These are phyloP conservation scores for Coluber constrictor DNA, from an alignment of 2,797 vertebrate genomes.

Conservation along the genomic window DNA sequence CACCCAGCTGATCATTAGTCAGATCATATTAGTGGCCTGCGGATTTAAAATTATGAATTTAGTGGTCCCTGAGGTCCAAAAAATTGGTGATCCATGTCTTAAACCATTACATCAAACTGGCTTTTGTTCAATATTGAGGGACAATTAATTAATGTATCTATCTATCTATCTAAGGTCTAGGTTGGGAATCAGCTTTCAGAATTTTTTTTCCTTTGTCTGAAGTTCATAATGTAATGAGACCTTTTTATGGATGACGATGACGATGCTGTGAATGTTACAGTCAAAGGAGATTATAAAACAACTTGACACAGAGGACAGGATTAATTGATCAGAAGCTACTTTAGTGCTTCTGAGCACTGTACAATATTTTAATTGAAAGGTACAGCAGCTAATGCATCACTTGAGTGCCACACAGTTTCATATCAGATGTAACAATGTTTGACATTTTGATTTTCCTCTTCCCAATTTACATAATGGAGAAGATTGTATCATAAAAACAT, in stretches of 20 bases:
- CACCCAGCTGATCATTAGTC: too few species aligned
- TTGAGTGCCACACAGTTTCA: not conserved
- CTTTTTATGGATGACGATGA: not conserved
- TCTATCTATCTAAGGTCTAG: not conserved
- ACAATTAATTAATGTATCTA: not conserved
- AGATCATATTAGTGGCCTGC: too few species aligned
- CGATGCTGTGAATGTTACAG: not conserved
- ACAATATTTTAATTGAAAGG: constrained; percentile 15
- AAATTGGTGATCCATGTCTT: not conserved
- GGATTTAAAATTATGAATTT: too few species aligned
- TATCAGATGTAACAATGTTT: constrained; percentile 26
- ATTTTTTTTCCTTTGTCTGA: rapidly evolving
- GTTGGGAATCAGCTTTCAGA: rapidly evolving
- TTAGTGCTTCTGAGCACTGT: not conserved
- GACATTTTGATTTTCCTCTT: constrained; percentile 39
- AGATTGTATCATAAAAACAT: constrained; percentile 19
- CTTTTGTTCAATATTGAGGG: not conserved
- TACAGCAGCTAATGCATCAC: not conserved
- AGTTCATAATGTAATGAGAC: not conserved
- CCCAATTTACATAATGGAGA: constrained; percentile 31
- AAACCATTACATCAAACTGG: not conserved
- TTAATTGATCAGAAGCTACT: not conserved
- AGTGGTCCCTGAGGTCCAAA: too few species aligned
- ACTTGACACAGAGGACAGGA: rapidly evolving
- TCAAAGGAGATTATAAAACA: constrained; percentile 23